Evolutionary conservation across 1,140 invertebrate species (phyloP).

Genomic region (Lineus longissimus): DNA sequence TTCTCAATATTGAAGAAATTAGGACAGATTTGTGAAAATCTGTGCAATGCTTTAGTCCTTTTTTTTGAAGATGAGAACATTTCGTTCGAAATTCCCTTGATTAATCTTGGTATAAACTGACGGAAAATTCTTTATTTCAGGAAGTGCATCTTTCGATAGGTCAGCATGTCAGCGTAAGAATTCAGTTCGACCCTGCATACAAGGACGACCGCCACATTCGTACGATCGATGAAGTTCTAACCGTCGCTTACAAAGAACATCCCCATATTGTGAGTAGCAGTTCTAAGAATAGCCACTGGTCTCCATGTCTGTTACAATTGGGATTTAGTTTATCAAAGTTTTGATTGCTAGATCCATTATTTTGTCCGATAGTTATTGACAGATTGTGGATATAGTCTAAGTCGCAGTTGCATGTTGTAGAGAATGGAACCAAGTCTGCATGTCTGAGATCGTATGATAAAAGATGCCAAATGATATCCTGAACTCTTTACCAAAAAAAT

Average conservation of each 20-base stretch:
- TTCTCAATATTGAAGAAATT: too few species aligned
- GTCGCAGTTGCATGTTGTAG: background rate
- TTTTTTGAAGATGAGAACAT: background rate
- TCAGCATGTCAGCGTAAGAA: constrained; percentile 32
- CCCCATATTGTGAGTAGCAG: constrained; percentile 50
- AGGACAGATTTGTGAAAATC: too few species aligned
- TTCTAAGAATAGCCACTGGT: too few species aligned
- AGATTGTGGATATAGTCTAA: too few species aligned
- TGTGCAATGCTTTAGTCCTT: background rate
- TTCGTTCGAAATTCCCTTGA: too few species aligned
- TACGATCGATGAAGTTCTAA: constrained; percentile 45
- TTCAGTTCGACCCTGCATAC: constrained; percentile 51
- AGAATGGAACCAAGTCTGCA: too few species aligned
- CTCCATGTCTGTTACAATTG: background rate
- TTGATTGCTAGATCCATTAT: background rate
- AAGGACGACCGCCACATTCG: constrained; percentile 49
- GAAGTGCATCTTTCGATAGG: constrained; percentile 36
- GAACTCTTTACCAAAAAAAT: too few species aligned
- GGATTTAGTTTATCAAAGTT: too few species aligned
- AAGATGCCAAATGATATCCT: too few species aligned
- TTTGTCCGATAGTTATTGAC: background rate
- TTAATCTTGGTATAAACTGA: too few species aligned
- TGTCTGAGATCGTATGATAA: too few species aligned
- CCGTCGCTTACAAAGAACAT: constrained; percentile 49
- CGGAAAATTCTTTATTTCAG: constrained; percentile 26